These are phyloP conservation scores for Emydura subglobosa DNA, from an alignment of 2,113 vertebrate species.

Conservation along the genomic window DNA sequence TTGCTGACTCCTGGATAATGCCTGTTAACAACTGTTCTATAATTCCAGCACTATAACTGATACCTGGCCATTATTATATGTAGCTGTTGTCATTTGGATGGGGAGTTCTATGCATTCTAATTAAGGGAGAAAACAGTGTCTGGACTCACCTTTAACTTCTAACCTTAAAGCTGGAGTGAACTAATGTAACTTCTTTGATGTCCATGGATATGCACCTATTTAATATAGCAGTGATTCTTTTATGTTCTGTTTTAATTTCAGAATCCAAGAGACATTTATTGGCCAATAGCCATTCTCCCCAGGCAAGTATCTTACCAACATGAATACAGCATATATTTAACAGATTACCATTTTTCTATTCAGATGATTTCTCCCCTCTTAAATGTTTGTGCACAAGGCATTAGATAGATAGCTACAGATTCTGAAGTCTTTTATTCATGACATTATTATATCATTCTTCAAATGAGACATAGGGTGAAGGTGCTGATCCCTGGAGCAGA, in stretches of 20 bases:
- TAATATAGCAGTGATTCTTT: neutral
- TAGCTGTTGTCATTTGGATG: neutral
- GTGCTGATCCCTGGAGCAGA: neutral
- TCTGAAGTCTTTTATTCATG: neutral
- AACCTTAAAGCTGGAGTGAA: neutral
- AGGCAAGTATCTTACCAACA: neutral
- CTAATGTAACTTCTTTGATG: neutral
- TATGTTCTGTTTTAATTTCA: neutral
- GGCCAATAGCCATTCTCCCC: neutral
- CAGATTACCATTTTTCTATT: fast-evolving
- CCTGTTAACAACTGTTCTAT: slow-evolving; percentile 50
- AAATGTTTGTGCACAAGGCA: neutral
- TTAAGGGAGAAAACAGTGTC: neutral
- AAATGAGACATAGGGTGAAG: neutral
- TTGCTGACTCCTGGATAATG: slow-evolving; percentile 68
- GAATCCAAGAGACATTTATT: neutral
- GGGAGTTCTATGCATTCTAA: neutral
- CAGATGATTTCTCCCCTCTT: neutral
- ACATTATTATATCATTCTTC: neutral
- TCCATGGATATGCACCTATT: neutral
- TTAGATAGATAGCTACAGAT: neutral
- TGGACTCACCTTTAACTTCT: neutral
- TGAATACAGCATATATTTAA: neutral
- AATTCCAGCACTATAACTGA: slow-evolving; percentile 49
- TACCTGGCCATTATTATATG: slow-evolving; percentile 13